A percentile compares a stretch with the other conserved stretches of the same genome.
phyloP scores from a whole-genome alignment of 2,113 vertebrate species.

The Malurus alboscapulatus region DNA sequence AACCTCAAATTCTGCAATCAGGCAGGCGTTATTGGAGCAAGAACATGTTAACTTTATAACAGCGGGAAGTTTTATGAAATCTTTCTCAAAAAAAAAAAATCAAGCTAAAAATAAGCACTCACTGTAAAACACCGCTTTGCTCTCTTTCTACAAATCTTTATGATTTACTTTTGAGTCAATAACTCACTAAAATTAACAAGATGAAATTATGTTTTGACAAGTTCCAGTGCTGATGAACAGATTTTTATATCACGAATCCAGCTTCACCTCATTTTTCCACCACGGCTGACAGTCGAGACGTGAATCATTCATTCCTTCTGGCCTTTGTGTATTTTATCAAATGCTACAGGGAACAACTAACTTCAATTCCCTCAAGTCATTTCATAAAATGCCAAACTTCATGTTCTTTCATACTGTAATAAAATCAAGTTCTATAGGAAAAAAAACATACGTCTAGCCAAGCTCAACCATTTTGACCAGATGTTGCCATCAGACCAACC shows the following conservation, averaged over 20 bases:
- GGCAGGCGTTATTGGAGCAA: neutral
- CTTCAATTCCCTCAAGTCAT: neutral
- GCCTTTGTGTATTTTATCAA: constrained; percentile 37
- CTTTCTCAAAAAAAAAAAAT: neutral
- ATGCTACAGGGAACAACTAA: constrained; percentile 30
- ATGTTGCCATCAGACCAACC: neutral
- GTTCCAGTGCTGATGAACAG: constrained; percentile 50
- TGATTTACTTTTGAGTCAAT: constrained; percentile 57
- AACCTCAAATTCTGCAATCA: constrained; percentile 13
- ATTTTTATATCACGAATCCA: constrained; percentile 50
- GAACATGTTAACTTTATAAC: neutral
- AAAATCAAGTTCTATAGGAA: neutral
- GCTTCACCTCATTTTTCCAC: constrained; percentile 42
- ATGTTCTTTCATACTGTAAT: constrained; percentile 18
- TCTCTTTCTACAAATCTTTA: constrained; percentile 36
- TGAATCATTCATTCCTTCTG: constrained; percentile 61
- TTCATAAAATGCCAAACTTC: constrained; percentile 23
- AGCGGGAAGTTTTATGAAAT: neutral
- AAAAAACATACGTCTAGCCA: neutral
- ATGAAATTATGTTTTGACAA: constrained; percentile 65
- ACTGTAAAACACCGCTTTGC: constrained; percentile 30
- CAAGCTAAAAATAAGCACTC: neutral
- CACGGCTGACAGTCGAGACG: constrained; percentile 21
- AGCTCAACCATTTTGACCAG: neutral
- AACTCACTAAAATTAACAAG: constrained; percentile 63